These are phyloP conservation scores for Trissonchulus sp. DNA, from an alignment of 2,888 invertebrate genomes.

Conservation along the genomic window DNA sequence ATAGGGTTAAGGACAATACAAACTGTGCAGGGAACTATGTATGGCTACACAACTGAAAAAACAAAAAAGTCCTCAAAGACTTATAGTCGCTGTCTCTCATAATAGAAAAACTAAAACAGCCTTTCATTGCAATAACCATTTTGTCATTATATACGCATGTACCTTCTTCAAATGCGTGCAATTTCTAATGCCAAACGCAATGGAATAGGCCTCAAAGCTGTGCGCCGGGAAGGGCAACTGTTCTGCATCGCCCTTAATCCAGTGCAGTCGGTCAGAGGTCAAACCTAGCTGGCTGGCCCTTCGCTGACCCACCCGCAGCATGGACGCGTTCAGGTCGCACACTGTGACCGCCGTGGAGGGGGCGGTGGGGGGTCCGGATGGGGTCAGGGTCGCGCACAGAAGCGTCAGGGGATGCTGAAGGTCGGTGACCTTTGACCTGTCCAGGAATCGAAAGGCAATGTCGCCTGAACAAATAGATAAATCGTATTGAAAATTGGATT, in stretches of 20 bases:
- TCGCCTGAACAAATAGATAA: slow-evolving; percentile 63
- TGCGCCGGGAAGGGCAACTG: slow-evolving; percentile 68
- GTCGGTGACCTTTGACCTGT: slow-evolving; percentile 33
- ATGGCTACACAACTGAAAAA: too few species aligned
- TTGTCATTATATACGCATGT: slow-evolving; percentile 33
- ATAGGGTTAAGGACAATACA: too few species aligned
- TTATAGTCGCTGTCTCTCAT: too few species aligned
- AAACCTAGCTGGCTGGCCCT: slow-evolving; percentile 60
- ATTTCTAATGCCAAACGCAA: slow-evolving; percentile 94
- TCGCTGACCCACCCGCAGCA: slow-evolving; percentile 81
- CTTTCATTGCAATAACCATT: too few species aligned
- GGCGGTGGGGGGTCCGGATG: too few species aligned
- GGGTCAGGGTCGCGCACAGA: too few species aligned
- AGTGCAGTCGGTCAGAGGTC: too few species aligned
- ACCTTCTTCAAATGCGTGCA: slow-evolving; percentile 85
- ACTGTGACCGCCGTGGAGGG: slow-evolving; percentile 54
- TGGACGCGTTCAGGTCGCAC: slow-evolving; percentile 79
- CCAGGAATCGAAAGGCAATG: slow-evolving; percentile 76
- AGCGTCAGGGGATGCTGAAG: neutral
- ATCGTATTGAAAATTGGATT: neutral
- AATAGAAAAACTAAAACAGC: too few species aligned
- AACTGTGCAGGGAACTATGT: too few species aligned
- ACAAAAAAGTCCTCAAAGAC: too few species aligned
- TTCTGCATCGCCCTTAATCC: slow-evolving; percentile 75
- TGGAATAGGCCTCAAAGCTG: slow-evolving; percentile 81